Evolutionary conservation across 2,113 vertebrate genomes (phyloP).

Genomic region (Oxyruncus cristatus): DNA sequence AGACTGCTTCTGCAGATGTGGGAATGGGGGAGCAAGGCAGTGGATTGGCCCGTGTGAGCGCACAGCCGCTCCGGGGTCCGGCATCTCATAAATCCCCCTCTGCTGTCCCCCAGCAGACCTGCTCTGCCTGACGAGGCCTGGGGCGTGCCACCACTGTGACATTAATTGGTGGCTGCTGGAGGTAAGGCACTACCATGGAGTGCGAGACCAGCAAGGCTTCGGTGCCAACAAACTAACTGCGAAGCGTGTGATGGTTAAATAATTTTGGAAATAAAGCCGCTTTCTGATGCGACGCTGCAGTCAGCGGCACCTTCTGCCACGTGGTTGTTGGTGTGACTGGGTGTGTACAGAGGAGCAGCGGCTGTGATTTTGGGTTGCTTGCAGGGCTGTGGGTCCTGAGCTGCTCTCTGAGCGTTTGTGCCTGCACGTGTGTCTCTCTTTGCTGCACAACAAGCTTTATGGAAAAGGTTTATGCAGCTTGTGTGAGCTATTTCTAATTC

Average conservation of each 20-base stretch:
- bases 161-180: neutral
- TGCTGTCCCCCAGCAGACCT: neutral
- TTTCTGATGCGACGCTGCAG: neutral
- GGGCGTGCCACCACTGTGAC: accelerated
- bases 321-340: neutral
- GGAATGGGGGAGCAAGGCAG: neutral
- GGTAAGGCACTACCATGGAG: neutral
- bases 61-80: neutral
- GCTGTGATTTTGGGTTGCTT: neutral
- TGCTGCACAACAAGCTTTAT: neutral
- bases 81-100: neutral
- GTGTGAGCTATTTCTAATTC: neutral
- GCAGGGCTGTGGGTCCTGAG: neutral
- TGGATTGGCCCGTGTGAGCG: neutral
- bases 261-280: neutral
- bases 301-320: neutral
- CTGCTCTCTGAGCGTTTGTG: neutral
- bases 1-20: conserved; percentile 36
- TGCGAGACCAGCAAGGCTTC: neutral
- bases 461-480: neutral
- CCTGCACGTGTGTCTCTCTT: neutral
- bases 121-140: neutral
- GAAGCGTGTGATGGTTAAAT: neutral
- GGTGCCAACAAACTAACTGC: neutral
- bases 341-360: accelerated